A percentile compares a stretch with the other conserved stretches of the same genome.
Conservation (phyloP, 1,140 invertebrate species). For the Pinna nobilis region DNA sequence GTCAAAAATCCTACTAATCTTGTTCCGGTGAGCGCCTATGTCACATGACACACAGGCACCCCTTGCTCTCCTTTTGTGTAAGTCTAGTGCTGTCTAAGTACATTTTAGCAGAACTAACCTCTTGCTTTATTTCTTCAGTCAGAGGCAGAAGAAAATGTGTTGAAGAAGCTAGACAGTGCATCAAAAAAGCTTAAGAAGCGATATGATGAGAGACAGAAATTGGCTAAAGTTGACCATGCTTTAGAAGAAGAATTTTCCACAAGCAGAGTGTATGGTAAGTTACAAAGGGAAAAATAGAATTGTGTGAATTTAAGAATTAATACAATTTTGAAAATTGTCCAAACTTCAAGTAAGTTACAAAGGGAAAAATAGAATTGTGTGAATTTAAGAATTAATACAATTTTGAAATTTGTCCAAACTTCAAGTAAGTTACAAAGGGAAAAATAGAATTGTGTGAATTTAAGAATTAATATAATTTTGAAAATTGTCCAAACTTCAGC, state of each 20-base stretch:
- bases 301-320: neutral
- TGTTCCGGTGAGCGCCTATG: too few species aligned
- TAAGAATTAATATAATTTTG: too few species aligned
- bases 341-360: conserved; percentile 83
- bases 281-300: neutral
- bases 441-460: too few species aligned
- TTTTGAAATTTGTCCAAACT: too few species aligned
- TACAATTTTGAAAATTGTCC: too few species aligned
- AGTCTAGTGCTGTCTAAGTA: too few species aligned
- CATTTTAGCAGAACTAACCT: neutral
- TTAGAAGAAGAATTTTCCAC: conserved; percentile 98
- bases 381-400: too few species aligned
- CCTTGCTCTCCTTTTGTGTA: too few species aligned
- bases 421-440: too few species aligned
- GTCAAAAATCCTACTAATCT: neutral
- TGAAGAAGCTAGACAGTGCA: conserved; percentile 88
- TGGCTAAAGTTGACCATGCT: conserved; percentile 92
- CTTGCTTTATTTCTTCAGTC: conserved; percentile 45
- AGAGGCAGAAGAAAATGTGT: conserved; percentile 91
- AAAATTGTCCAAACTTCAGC: too few species aligned
- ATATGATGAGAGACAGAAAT: conserved; percentile 93
- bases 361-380: neutral
- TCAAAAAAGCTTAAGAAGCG: conserved; percentile 95
- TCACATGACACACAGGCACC: too few species aligned
- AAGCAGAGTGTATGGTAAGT: conserved; percentile 89